phyloP scores from a whole-genome alignment of 2,888 invertebrate genomes.

The Clusia tigrina region DNA sequence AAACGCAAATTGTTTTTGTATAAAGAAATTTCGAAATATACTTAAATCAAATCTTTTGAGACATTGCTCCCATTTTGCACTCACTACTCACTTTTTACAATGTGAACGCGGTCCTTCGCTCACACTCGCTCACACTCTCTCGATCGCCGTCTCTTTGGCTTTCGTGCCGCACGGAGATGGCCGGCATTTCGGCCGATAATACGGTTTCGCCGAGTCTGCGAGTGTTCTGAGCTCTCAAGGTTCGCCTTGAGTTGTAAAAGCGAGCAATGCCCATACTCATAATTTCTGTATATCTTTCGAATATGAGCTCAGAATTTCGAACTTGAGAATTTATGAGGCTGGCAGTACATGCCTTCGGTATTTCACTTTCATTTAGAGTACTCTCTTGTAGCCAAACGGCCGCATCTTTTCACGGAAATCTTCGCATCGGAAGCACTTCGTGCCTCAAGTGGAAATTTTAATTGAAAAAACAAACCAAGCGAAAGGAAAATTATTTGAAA shows the following conservation, averaged over 20 bases:
- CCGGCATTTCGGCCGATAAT: constrained; percentile 11
- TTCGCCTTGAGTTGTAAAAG: not conserved
- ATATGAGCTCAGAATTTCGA: constrained; percentile 15
- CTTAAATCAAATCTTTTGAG: constrained; percentile 27
- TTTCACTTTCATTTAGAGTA: constrained; percentile 52
- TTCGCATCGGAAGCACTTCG: constrained; percentile 46
- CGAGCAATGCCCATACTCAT: no score
- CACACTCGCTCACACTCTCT: constrained; percentile 10
- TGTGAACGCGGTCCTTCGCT: not conserved
- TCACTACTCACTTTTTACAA: not conserved
- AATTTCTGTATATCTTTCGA: constrained; percentile 31
- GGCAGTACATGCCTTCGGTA: constrained; percentile 14
- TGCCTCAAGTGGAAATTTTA: constrained; percentile 2
- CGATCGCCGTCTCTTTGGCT: not conserved
- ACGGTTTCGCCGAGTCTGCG: not conserved
- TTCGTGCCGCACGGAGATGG: not conserved
- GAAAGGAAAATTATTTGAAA: not conserved
- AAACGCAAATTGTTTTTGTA: no score
- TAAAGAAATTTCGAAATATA: no score
- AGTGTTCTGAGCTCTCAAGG: not conserved
- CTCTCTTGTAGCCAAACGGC: constrained; percentile 56
- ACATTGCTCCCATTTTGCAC: constrained; percentile 28
- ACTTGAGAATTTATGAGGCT: constrained; percentile 6
- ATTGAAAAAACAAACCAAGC: not conserved
- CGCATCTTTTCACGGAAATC: constrained; percentile 58